A percentile compares a stretch with the other conserved stretches of the same genome.
Conservation (phyloP, 2,888 invertebrate species). For the Labia minor region DNA sequence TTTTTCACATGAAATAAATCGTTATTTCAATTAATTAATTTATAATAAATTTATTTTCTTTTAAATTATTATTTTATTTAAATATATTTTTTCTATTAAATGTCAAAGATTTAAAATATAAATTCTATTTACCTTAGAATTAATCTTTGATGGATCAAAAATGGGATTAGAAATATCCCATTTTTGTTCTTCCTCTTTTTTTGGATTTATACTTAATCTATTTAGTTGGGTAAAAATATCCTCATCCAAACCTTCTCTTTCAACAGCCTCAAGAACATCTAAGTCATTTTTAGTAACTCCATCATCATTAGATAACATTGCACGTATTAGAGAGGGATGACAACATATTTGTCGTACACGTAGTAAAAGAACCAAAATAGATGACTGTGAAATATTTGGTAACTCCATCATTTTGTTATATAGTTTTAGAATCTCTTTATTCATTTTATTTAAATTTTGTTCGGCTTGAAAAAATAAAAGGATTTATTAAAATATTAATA, state of each 20-base stretch:
- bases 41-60: too few relatives aligned
- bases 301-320: constrained; percentile 34
- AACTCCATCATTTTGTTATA: constrained; percentile 29
- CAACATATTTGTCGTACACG: constrained; percentile 81
- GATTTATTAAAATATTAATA: neutral
- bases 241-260: constrained; percentile 38
- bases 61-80: too few relatives aligned
- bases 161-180: constrained; percentile 49
- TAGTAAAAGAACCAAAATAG: constrained; percentile 69
- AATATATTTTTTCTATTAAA: too few relatives aligned
- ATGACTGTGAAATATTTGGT: constrained; percentile 41
- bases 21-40: too few relatives aligned
- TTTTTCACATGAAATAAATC: too few relatives aligned
- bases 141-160: constrained; percentile 47
- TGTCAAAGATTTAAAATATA: too few relatives aligned
- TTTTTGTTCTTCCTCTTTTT: constrained; percentile 35
- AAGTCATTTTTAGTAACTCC: constrained; percentile 30
- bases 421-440: constrained; percentile 17
- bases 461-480: constrained; percentile 27
- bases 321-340: constrained; percentile 71
- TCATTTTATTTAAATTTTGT: constrained; percentile 6
- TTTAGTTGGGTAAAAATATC: constrained; percentile 53
- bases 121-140: constrained; percentile 57
- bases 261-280: constrained; percentile 34
- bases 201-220: constrained; percentile 30